These are phyloP conservation scores for Cantharis rustica DNA, from an alignment of 2,888 invertebrate species.

Conservation along the genomic window DNA sequence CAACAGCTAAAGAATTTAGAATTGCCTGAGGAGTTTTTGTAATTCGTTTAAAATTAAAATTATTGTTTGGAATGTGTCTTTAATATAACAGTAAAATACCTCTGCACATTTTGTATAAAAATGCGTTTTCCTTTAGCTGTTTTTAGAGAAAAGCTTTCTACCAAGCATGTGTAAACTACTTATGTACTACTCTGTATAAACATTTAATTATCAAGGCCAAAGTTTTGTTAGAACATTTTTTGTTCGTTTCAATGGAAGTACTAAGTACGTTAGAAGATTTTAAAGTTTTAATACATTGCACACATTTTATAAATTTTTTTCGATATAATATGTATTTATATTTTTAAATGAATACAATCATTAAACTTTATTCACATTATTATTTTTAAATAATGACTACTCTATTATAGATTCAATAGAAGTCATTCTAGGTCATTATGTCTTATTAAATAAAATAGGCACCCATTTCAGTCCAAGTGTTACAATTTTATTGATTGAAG, in stretches of 20 bases:
- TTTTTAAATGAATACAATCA: background rate
- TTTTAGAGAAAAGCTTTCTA: constrained; percentile 21
- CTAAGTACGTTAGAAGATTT: constrained; percentile 20
- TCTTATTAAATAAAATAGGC: constrained; percentile 39
- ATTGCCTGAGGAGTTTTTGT: constrained; percentile 12
- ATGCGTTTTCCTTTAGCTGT: constrained; percentile 17
- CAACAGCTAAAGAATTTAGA: constrained; percentile 23
- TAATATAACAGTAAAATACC: background rate
- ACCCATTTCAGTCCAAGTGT: constrained; percentile 47
- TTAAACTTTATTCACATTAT: background rate
- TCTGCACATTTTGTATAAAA: background rate
- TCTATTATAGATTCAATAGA: constrained; percentile 35
- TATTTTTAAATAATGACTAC: background rate
- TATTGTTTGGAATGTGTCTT: background rate
- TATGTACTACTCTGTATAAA: constrained; percentile 22
- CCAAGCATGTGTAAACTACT: constrained; percentile 18
- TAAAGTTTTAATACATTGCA: constrained; percentile 25
- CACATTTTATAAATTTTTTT: constrained; percentile 12
- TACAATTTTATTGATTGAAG: constrained; percentile 43
- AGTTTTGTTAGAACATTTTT: constrained; percentile 13
- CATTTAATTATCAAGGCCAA: constrained; percentile 19
- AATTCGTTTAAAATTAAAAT: background rate
- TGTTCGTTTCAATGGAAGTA: constrained; percentile 22
- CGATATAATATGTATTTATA: background rate
- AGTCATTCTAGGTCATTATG: constrained; percentile 39